A percentile compares a stretch with the other conserved stretches of the same genome.
Conservation (phyloP, 2,113 vertebrate genomes). For the Rhizomys pruinosus region DNA sequence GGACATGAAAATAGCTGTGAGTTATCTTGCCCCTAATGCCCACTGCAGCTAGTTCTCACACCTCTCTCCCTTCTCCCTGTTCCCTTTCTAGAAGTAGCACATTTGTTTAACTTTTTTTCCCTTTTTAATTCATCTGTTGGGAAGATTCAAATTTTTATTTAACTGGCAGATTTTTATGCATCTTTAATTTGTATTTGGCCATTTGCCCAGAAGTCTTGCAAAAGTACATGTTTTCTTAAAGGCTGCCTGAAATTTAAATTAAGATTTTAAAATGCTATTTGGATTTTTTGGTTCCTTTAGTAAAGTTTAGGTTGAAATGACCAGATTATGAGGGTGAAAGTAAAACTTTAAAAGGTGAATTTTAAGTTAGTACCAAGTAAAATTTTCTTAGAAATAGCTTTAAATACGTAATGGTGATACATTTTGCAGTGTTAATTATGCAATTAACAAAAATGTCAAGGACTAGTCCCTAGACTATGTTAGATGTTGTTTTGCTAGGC, state of each 20-base stretch:
- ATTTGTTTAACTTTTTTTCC: conserved; percentile 9
- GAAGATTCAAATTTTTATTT: conserved; percentile 9
- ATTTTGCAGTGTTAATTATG: neutral
- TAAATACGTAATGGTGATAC: neutral
- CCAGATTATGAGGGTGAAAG: neutral
- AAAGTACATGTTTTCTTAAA: neutral
- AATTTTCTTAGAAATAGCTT: conserved; percentile 24
- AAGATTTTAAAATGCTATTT: conserved; percentile 49
- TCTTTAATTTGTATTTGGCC: conserved; percentile 33
- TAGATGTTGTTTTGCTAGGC: neutral
- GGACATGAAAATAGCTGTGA: neutral
- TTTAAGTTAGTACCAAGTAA: neutral
- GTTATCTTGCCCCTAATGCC: accelerated
- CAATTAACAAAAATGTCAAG: neutral
- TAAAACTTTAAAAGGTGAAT: neutral
- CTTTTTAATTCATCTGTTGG: conserved; percentile 29
- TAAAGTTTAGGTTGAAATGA: neutral
- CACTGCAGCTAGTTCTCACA: neutral
- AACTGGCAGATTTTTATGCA: conserved; percentile 21
- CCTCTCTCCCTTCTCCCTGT: neutral
- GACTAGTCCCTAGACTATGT: neutral
- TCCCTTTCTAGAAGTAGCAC: neutral
- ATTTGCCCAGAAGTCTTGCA: conserved; percentile 50
- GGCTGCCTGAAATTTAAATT: conserved; percentile 10
- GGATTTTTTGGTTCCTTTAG: neutral